Conservation (phyloP, 2,113 vertebrate species). For the Salvelinus fontinalis region DNA sequence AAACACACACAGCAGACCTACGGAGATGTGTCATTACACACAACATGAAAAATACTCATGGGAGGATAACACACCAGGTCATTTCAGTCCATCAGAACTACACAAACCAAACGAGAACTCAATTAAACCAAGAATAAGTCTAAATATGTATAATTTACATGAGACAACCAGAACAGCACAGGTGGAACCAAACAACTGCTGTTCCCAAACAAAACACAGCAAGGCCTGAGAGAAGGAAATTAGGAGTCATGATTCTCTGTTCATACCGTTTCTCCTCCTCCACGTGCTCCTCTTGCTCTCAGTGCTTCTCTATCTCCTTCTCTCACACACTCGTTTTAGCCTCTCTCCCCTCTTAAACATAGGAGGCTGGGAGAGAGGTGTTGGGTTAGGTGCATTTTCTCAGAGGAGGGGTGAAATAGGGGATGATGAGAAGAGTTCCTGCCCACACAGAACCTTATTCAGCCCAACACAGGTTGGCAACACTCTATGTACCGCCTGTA, state of each 20-base stretch:
- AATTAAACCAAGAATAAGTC: no score
- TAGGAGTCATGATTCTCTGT: constrained; percentile 31
- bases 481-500: no score
- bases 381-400: constrained; percentile 53
- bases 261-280: constrained; percentile 41
- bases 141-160: no score
- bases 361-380: not conserved
- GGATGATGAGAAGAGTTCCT: constrained; percentile 43
- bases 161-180: constrained; percentile 12
- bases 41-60: no score
- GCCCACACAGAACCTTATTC: constrained; percentile 2
- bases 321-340: constrained; percentile 4
- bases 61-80: no score
- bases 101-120: no score
- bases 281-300: constrained; percentile 45
- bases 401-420: constrained; percentile 47
- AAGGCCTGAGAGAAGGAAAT: constrained; percentile 44
- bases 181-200: constrained; percentile 20
- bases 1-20: no score
- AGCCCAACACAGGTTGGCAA: no score
- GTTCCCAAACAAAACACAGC: constrained; percentile 4
- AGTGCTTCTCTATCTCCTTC: not conserved
- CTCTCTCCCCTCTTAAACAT: not conserved
- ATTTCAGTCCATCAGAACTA: no score
- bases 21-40: no score